Evolutionary conservation across 2,113 vertebrate genomes (phyloP).

Genomic region (Scomber japonicus): DNA sequence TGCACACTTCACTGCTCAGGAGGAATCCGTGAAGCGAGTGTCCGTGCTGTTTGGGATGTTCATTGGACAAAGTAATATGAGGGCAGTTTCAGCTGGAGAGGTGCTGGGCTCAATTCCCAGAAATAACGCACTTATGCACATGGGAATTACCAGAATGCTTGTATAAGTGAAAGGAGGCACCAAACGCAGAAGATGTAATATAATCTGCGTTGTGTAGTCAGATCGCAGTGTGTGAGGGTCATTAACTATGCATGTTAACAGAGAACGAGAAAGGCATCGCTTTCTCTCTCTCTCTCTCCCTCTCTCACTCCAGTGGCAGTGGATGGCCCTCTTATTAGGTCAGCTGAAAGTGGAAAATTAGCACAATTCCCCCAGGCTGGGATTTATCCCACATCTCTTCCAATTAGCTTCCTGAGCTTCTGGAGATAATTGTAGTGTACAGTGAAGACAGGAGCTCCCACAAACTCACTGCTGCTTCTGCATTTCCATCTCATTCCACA

Average conservation of each 20-base stretch:
- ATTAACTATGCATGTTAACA: constrained; percentile 65
- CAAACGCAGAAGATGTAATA: constrained; percentile 44
- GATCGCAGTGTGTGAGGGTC: constrained; percentile 47
- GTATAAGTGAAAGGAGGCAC: constrained; percentile 36
- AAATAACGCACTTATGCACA: constrained; percentile 57
- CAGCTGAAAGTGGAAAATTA: constrained; percentile 83
- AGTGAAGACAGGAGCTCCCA: constrained; percentile 71
- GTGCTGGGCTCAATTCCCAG: constrained; percentile 70
- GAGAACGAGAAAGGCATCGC: constrained; percentile 37
- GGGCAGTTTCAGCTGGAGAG: constrained; percentile 60
- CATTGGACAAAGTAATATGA: constrained; percentile 66
- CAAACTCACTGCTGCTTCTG: constrained; percentile 51
- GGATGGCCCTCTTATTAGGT: constrained; percentile 81
- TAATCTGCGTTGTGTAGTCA: constrained; percentile 43
- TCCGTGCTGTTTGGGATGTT: constrained; percentile 70
- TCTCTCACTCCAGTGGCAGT: constrained; percentile 61
- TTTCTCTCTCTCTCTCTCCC: constrained; percentile 30
- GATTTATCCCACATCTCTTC: constrained; percentile 84
- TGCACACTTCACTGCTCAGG: constrained; percentile 69
- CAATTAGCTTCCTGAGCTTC: constrained; percentile 83
- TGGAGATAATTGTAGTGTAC: constrained; percentile 78
- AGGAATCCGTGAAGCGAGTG: constrained; percentile 73
- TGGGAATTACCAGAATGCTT: constrained; percentile 60
- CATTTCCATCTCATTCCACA: constrained; percentile 49
- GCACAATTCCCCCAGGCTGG: constrained; percentile 79